Conservation (phyloP, 2,888 invertebrate genomes). For the Rapana venosa region DNA sequence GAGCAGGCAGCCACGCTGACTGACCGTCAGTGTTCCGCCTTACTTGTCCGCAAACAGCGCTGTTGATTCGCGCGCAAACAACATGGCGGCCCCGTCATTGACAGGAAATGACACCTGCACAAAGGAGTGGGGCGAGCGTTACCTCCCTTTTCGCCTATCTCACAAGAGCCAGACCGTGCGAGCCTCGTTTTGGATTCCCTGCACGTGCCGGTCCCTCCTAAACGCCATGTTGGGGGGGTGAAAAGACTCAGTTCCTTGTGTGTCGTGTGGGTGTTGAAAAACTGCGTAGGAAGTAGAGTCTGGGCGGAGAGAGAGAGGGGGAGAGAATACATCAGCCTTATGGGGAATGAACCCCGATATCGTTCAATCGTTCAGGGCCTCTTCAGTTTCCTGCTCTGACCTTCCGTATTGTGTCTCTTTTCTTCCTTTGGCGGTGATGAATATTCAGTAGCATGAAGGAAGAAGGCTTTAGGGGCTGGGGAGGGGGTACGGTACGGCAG, state of each 20-base stretch:
- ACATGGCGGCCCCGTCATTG: conserved; percentile 43
- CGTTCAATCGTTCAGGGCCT: background rate
- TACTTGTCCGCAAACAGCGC: conserved; percentile 53
- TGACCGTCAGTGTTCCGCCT: conserved; percentile 52
- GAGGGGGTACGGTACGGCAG: background rate
- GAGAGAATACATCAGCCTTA: conserved; percentile 36
- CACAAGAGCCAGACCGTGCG: conserved; percentile 38
- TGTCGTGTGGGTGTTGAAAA: background rate
- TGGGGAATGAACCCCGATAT: conserved; percentile 38
- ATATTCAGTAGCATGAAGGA: conserved; percentile 37
- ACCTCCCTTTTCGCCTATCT: conserved; percentile 40
- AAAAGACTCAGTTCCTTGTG: conserved; percentile 38
- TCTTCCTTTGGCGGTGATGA: background rate
- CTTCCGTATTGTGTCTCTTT: conserved; percentile 1
- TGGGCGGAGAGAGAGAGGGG: background rate
- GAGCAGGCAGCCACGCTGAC: conserved; percentile 29
- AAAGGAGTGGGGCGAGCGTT: conserved; percentile 38
- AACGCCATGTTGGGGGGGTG: conserved; percentile 30
- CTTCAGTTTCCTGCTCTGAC: background rate
- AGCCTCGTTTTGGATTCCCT: conserved; percentile 39
- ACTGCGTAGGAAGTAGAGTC: background rate
- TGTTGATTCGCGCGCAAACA: conserved; percentile 48
- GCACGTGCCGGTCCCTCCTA: conserved; percentile 37
- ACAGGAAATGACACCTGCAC: conserved; percentile 46
- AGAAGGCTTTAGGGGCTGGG: background rate